Evolutionary conservation across 2,888 invertebrate species (phyloP), one percentile per base, ranked within the genome.

Genomic region (Agrilus biguttatus): DNA sequence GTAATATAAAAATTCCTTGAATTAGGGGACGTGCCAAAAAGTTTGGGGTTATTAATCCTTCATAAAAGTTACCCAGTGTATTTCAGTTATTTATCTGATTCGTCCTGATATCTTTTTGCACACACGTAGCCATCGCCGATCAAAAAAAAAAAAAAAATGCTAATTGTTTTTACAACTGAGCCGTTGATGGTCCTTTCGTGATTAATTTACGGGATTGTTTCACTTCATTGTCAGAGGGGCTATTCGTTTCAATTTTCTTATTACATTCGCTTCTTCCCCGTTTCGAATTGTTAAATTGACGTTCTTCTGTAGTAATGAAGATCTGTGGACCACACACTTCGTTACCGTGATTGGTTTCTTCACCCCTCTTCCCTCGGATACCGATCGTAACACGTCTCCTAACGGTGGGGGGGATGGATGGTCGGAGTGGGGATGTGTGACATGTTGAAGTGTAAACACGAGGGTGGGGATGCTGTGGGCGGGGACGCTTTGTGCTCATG

Each of bases 291-390:
- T 60, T 63, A 63, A 65, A 64, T 63, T 64, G 62, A 61, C 64
- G 62, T 28, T 61, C 58, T 53, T 56, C 55, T 58, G 60, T 60
- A 58, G 56, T 65, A 66, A 66, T 66, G 64, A 65, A 66, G 66
- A 65, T 61, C 58, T 58, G 57, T 57, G 59, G 66, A 66, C 66
- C 66, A 66, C 66, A 66, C 66, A 66, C 65, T 63, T 64, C 61
- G 66, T 51, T 54, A 56, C 60, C 57, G 56, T 61, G 63, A 65
- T 66, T 65, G 65, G 65, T 56, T 58, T 54, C 49, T 47, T 52
- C 45, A 56, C 57, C 52, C 53, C 58, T 51, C 61, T 60, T 47
- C 34, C 42, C 43, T 39, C 41, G 35, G 50, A 47, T 49, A 39
- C 38, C n/a, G 33, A 17, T 28, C 19, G 36, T 37, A 40, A 47